Evolutionary conservation across 2,797 vertebrate genomes (phyloP).

Genomic region (Acanthiza pusilla): DNA sequence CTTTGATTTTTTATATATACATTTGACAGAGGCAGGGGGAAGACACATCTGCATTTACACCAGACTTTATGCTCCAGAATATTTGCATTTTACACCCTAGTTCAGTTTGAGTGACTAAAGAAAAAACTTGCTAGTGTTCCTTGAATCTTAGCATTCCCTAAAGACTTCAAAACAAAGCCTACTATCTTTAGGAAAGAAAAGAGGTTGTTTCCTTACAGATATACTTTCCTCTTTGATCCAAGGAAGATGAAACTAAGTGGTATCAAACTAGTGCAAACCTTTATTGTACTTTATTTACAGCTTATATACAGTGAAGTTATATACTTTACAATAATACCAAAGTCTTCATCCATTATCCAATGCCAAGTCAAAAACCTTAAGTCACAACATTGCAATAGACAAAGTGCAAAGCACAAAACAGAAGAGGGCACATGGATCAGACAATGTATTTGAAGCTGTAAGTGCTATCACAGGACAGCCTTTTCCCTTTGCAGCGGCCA

Average conservation of each 20-base stretch:
- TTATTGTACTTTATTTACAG: conserved; percentile 57
- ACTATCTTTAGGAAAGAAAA: background rate
- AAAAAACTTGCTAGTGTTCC: background rate
- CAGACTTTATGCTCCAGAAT: background rate
- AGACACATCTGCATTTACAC: background rate
- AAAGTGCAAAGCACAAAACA: background rate
- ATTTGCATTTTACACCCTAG: background rate
- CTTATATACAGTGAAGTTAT: background rate
- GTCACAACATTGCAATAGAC: conserved; percentile 32
- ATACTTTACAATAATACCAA: conserved; percentile 46
- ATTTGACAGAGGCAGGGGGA: background rate
- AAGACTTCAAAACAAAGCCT: background rate
- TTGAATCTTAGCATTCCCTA: background rate
- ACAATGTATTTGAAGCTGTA: conserved; percentile 92
- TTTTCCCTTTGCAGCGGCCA: conserved; percentile 89
- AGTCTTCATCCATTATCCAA: conserved; percentile 63
- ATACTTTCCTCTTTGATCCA: background rate
- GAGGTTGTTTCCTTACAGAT: background rate
- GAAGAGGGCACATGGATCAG: conserved; percentile 62
- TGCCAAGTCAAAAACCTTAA: conserved; percentile 70
- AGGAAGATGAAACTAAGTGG: background rate
- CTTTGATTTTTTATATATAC: background rate
- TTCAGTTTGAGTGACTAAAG: background rate
- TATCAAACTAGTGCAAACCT: background rate
- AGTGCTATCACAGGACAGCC: conserved; percentile 88